phyloP scores from a whole-genome alignment of 2,113 vertebrate genomes.

The Marmota flaviventris region DNA sequence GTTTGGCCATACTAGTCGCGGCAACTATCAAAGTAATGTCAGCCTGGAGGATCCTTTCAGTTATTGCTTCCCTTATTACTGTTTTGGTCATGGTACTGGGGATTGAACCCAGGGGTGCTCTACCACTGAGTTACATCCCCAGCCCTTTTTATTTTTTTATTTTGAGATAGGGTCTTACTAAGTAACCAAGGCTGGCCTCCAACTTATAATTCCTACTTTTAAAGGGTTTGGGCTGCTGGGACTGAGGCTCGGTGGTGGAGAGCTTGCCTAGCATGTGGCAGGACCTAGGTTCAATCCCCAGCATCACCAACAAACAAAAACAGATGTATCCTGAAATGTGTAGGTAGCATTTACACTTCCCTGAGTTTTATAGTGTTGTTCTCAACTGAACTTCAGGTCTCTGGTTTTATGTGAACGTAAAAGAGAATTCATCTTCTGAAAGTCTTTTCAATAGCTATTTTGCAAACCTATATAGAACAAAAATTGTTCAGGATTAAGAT shows the following conservation, averaged over 20 bases:
- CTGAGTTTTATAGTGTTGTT: constrained; percentile 43
- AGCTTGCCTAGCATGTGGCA: neutral
- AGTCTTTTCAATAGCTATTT: constrained; percentile 25
- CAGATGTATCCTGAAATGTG: neutral
- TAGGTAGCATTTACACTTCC: neutral
- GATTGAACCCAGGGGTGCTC: too few species aligned
- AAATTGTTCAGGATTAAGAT: neutral
- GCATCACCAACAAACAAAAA: neutral
- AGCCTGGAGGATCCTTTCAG: neutral
- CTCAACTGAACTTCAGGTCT: constrained; percentile 38
- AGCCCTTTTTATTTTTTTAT: too few species aligned
- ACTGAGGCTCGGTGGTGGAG: neutral
- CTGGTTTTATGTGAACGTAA: constrained; percentile 66
- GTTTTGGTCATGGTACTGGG: too few species aligned
- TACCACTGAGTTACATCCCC: too few species aligned
- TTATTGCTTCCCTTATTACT: neutral
- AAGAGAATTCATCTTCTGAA: constrained; percentile 44
- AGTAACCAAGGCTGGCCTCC: too few species aligned
- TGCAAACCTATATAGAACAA: neutral
- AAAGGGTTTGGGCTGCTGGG: neutral
- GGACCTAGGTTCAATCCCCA: neutral
- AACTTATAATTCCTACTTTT: neutral
- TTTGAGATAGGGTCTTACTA: too few species aligned
- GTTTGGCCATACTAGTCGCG: too few species aligned
- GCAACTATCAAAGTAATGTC: neutral